A percentile compares a stretch with the other conserved stretches of the same genome.
Evolutionary conservation across 2,888 invertebrate species (phyloP).

Genomic region (Lasioglossum vierecki): DNA sequence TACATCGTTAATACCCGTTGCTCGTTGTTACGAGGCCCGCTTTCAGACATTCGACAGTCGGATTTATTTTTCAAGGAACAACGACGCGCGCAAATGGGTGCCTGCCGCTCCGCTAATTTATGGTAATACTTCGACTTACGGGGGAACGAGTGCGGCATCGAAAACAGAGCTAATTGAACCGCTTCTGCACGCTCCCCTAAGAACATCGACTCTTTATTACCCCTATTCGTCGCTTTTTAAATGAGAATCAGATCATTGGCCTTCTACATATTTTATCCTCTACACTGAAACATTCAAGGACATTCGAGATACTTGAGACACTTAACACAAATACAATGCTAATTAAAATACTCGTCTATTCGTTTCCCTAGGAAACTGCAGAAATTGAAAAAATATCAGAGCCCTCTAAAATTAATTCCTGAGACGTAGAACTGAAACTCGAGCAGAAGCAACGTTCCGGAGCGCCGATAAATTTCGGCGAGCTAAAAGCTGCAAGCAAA

Average conservation of each 20-base stretch:
- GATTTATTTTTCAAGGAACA: constrained; percentile 55
- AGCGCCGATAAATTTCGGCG: not conserved
- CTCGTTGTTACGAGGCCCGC: constrained; percentile 36
- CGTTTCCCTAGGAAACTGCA: not conserved
- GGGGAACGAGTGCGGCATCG: constrained; percentile 1
- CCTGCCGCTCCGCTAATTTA: not conserved
- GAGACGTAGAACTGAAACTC: not conserved
- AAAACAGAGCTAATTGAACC: constrained; percentile 3
- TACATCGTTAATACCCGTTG: constrained; percentile 64
- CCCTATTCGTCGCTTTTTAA: not conserved
- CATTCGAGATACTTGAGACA: not conserved
- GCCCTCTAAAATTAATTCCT: not conserved
- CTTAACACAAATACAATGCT: not conserved
- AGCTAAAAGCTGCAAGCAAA: constrained; percentile 2
- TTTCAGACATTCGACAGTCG: constrained; percentile 40
- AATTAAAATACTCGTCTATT: not conserved
- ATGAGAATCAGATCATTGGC: not conserved
- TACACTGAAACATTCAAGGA: not conserved
- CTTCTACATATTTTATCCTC: not conserved
- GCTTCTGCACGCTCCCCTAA: not conserved
- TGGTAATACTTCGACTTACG: constrained; percentile 9
- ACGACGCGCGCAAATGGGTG: not conserved
- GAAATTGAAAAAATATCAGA: not conserved
- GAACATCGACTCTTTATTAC: not conserved
- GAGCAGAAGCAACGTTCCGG: not conserved